Evolutionary conservation across 2,888 invertebrate genomes (phyloP).

Genomic region (Sympetrum striolatum): DNA sequence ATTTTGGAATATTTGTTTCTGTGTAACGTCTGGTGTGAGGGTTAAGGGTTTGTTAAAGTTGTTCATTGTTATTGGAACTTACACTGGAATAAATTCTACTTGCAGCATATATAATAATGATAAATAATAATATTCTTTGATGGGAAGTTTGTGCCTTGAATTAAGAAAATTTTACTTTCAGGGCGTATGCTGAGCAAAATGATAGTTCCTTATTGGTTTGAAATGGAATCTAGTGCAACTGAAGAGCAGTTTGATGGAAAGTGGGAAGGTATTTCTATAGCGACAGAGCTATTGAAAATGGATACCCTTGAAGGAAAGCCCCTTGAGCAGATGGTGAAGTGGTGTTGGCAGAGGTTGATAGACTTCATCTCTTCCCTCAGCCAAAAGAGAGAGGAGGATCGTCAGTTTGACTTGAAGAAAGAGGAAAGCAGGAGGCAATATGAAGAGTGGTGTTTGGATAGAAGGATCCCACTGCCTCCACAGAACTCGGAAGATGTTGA

Average conservation of each 20-base stretch:
- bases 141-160: no score
- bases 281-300: background rate
- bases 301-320: background rate
- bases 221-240: background rate
- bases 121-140: no score
- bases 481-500: background rate
- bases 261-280: background rate
- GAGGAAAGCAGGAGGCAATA: background rate
- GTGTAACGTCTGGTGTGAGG: no score
- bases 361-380: background rate
- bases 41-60: no score
- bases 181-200: background rate
- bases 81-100: no score
- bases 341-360: background rate
- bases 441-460: slow-evolving; percentile 18
- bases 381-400: background rate
- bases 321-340: background rate
- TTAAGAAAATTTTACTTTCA: background rate
- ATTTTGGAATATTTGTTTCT: no score
- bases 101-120: no score
- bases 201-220: slow-evolving; percentile 12
- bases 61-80: no score
- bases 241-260: slow-evolving; percentile 13
- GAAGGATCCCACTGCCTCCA: slow-evolving; percentile 8
- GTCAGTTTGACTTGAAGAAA: background rate